Conservation (phyloP, 2,888 invertebrate genomes). For the Idaea dimidiata region DNA sequence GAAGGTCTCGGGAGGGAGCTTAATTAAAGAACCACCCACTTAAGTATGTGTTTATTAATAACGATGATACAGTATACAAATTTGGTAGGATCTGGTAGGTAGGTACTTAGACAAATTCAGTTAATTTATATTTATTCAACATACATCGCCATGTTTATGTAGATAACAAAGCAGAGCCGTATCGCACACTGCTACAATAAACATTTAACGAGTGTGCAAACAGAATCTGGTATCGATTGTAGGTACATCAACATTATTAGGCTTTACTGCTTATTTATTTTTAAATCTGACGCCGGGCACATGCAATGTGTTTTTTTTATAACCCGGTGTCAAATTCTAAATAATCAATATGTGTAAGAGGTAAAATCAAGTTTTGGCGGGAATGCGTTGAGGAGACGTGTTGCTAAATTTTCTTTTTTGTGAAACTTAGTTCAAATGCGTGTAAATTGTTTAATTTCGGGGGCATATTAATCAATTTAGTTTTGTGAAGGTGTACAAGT, state of each 20-base stretch:
- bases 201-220: conserved; percentile 18
- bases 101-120: neutral
- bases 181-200: conserved; percentile 13
- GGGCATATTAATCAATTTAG: too few relatives aligned
- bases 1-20: too few relatives aligned
- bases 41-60: too few relatives aligned
- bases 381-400: too few relatives aligned
- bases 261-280: conserved; percentile 11
- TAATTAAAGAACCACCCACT: too few relatives aligned
- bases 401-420: too few relatives aligned
- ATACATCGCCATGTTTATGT: neutral
- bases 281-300: conserved; percentile 3
- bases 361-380: too few relatives aligned
- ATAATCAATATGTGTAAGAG: neutral
- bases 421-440: too few relatives aligned
- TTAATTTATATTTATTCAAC: neutral
- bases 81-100: too few relatives aligned
- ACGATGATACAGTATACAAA: too few relatives aligned
- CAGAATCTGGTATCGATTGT: conserved; percentile 17
- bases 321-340: neutral
- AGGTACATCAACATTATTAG: conserved; percentile 13
- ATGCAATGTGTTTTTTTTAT: neutral
- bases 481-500: too few relatives aligned
- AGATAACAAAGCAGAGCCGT: conserved; percentile 10
- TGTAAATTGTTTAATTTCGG: too few relatives aligned